Base-by-base conservation (phyloP, 2,797 vertebrate species). In the Chrysolophus pictus region DNA sequence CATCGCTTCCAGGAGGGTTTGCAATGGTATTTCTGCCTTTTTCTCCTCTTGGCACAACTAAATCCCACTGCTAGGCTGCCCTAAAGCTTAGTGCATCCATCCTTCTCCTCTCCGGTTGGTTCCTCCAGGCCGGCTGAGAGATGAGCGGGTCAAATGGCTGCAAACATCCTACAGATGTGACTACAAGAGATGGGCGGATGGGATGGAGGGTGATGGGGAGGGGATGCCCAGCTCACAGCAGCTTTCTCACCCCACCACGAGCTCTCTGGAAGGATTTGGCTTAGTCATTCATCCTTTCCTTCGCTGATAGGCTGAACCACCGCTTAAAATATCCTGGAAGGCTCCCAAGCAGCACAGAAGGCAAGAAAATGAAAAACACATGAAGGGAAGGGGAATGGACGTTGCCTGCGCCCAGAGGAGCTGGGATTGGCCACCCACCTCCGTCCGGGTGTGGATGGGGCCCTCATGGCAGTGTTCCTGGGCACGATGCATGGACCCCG, bases 341-440 rank as follows among this genome's bases (percentile, higher is more conserved):
- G 29, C 31, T 95, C 94, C 97, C 96, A 96, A 91, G 76, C 91
- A n/a, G 96, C 94, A 94, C 96, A 97, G 96, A 96, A 97, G 96
- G 96, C 94, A 96, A 94, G 96, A 96, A 96, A 97, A 97, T 96
- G 92, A 96, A 75, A 96, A 97, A 97, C 95, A 96, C 74, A 95
- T 96, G 94, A 96, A 94, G 76, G 47, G 75, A 92, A 95, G 78
- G 64, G 56, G 60, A 96, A 53, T 18, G 22, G 80, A 71, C 13
- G 17, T 77, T 82, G 81, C 71, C 14, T 2, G 69, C 3, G 4
- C 47, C 41, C 5, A 0, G n/a, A 51, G 87, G 74, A 93, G 51
- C 56, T 76, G 9, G 10, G 60, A 74, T 49, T n/a, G 69, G 62
- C 65, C 84, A 77, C 92, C 78, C 81, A 87, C 64, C 39, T 87